Percentiles rank a stretch among this genome's conserved stretches.
Conservation (phyloP, 2,113 vertebrate genomes). For the Hyla sarda region DNA sequence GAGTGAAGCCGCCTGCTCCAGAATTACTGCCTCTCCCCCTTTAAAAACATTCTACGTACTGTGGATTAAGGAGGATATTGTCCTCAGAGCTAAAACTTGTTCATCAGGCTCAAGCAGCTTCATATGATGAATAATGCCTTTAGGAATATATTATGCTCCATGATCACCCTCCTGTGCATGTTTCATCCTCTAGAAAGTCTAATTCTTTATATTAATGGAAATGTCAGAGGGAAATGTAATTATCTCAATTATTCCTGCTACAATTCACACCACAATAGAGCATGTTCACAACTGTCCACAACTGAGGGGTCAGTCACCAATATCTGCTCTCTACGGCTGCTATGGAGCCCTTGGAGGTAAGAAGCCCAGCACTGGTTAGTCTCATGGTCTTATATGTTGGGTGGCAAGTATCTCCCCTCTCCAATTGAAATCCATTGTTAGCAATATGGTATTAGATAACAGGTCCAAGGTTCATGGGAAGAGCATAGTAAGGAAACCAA, state of each 20-base stretch:
- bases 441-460: no score
- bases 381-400: no score
- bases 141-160: not conserved
- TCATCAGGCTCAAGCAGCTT: conserved; percentile 5
- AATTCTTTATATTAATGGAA: conserved; percentile 7
- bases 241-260: not conserved
- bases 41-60: not conserved
- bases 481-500: no score
- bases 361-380: not conserved
- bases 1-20: not conserved
- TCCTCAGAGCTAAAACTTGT: not conserved
- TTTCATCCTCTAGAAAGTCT: not conserved
- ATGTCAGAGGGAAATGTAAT: not conserved
- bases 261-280: no score
- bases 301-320: no score
- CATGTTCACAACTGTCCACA: no score
- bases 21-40: not conserved
- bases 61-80: not conserved
- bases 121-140: not conserved
- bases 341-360: no score
- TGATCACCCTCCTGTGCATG: not conserved
- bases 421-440: no score
- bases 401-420: no score
- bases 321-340: no score
- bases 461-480: no score